A percentile compares a stretch with the other conserved stretches of the same genome.
phyloP scores from a whole-genome alignment of 1,140 invertebrate genomes.

The Mylabris phalerata region DNA sequence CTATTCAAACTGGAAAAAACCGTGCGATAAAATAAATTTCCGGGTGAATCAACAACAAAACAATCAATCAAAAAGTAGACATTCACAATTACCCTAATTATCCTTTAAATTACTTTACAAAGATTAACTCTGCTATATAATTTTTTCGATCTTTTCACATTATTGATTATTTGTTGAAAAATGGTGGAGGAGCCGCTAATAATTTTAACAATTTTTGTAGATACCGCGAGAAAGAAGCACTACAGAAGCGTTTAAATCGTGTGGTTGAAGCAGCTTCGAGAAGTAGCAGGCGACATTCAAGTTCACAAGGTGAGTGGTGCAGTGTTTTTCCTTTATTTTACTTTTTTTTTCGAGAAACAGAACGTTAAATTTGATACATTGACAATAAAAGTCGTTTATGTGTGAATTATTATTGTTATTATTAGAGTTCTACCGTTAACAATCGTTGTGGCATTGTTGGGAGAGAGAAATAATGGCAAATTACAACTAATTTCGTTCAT shows the following conservation, averaged over 20 bases:
- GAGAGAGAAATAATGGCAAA: neutral
- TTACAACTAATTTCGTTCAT: conserved; percentile 11
- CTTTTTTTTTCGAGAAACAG: neutral
- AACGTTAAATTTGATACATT: too few species aligned
- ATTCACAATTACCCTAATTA: conserved; percentile 4
- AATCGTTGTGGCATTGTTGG: neutral
- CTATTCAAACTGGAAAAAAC: too few species aligned
- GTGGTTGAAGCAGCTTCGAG: conserved; percentile 24
- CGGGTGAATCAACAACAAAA: too few species aligned
- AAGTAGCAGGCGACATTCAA: conserved; percentile 9
- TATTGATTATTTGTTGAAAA: neutral
- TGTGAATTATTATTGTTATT: conserved; percentile 2
- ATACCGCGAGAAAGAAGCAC: conserved; percentile 44
- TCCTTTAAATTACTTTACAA: neutral
- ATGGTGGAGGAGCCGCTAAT: conserved; percentile 1
- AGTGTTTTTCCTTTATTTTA: neutral
- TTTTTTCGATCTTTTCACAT: too few species aligned
- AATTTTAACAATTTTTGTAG: conserved; percentile 3
- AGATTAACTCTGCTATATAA: too few species aligned
- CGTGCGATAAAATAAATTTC: too few species aligned
- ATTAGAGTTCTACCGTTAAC: conserved; percentile 8
- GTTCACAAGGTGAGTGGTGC: conserved; percentile 11
- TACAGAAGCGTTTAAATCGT: conserved; percentile 46
- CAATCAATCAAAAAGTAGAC: conserved; percentile 9
- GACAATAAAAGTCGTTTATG: too few species aligned